Evolutionary conservation across 2,797 vertebrate species (phyloP).

Genomic region (Oryzias sinensis): DNA sequence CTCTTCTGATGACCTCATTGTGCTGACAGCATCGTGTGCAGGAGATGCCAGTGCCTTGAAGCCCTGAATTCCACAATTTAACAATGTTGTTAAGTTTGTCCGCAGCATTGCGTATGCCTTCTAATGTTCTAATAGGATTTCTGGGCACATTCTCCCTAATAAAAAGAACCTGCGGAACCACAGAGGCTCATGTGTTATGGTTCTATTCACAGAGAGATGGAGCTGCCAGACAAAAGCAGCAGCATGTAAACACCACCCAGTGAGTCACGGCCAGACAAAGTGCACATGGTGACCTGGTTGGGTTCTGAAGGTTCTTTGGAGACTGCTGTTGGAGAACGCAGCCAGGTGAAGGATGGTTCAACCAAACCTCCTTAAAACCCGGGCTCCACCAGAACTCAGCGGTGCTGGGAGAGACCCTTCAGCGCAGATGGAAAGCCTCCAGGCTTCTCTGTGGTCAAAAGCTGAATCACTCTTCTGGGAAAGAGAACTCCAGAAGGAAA

Average conservation of each 20-base stretch:
- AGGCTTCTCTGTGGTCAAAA: slow-evolving; percentile 63
- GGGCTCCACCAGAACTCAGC: slow-evolving; percentile 15
- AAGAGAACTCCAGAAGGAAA: slow-evolving; percentile 47
- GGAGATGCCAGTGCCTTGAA: too few species aligned
- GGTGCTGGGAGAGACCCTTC: slow-evolving; percentile 42
- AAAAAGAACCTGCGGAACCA: neutral
- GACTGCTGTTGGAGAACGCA: slow-evolving; percentile 33
- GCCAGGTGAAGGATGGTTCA: slow-evolving; percentile 10
- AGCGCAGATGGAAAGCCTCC: slow-evolving; percentile 60
- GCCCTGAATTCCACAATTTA: too few species aligned
- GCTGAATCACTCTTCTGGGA: slow-evolving; percentile 77
- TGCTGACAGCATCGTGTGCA: neutral
- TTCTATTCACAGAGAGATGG: slow-evolving; percentile 21
- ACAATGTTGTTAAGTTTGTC: too few species aligned
- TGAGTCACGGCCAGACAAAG: slow-evolving; percentile 20
- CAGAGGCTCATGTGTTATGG: slow-evolving; percentile 13
- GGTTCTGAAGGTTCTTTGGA: slow-evolving; percentile 43
- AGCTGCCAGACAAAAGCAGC: slow-evolving; percentile 32
- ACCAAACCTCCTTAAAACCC: neutral
- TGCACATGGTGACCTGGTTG: slow-evolving; percentile 35
- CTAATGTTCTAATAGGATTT: too few species aligned
- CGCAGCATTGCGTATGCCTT: too few species aligned
- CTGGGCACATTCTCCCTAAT: too few species aligned
- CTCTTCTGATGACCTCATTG: too few species aligned
- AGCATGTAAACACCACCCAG: slow-evolving; percentile 31